phyloP scores from a whole-genome alignment of 2,888 invertebrate species.

The Lycia hirtaria region DNA sequence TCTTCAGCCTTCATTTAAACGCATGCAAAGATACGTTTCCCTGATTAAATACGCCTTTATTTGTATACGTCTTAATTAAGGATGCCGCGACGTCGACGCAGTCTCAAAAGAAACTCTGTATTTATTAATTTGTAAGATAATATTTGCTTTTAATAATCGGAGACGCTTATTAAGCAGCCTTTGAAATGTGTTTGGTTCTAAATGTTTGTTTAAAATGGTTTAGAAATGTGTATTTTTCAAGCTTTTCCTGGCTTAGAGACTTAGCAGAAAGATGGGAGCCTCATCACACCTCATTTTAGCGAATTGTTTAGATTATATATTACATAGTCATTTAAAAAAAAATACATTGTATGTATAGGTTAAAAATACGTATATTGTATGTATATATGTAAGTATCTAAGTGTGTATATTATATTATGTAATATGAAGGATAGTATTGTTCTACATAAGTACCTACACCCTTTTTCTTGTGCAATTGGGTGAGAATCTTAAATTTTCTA shows the following conservation, averaged over 20 bases:
- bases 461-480: too few species aligned
- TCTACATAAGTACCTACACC: too few species aligned
- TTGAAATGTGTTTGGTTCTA: constrained; percentile 44
- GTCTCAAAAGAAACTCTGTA: constrained; percentile 78
- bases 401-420: too few species aligned
- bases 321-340: too few species aligned
- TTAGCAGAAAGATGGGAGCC: too few species aligned
- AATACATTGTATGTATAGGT: too few species aligned
- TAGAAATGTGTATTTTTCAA: background rate
- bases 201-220: constrained; percentile 11
- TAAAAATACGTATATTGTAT: too few species aligned
- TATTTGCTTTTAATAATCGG: constrained; percentile 80
- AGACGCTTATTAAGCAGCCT: constrained; percentile 58
- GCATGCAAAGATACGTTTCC: constrained; percentile 77
- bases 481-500: background rate
- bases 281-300: too few species aligned
- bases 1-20: constrained; percentile 78
- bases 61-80: constrained; percentile 78
- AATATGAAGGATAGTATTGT: too few species aligned
- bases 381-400: too few species aligned
- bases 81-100: constrained; percentile 64
- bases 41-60: constrained; percentile 75
- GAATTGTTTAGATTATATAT: too few species aligned
- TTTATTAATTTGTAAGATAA: constrained; percentile 80
- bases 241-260: too few species aligned